Evolutionary conservation across 2,888 invertebrate genomes (phyloP), one percentile per base, ranked within the genome.

Genomic region (Phyto melanocephala): DNA sequence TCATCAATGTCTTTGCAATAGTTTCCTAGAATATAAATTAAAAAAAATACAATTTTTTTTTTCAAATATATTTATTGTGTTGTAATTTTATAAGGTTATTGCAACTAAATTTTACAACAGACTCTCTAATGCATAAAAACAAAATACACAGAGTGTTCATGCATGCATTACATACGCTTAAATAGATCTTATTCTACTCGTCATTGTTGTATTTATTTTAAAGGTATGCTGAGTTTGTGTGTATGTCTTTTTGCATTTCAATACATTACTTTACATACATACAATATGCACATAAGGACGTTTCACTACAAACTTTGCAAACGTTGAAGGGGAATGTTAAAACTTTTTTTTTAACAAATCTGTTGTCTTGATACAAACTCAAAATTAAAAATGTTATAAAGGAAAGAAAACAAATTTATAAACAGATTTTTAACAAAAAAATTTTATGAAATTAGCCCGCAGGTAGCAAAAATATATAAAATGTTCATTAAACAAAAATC

Each of bases 1-100:
- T 65, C 58, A 56, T 79, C 65, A 65, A 71, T 79, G 78, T 65
- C 78, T 72, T 67, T 67, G 60, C 72, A 80, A 67, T 74, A 62
- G 60, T 68, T 80, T 80, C 79, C 79, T 74, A 80, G 52, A 68
- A 80, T 42, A 54, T 42, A 65, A n/a, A 22, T 74, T 40, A n/a
- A n/a, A n/a, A 28, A 28, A 28, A 28, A 5, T 28, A 5, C 28
- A 13, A n/a, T 13, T 24, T 15, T 11, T 15, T 20, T 54, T 10
- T 50, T 60, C 7, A 17, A 42, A 28, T 15, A 15, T 22, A 67
- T 47, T 58, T 58, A 77, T 77, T 77, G 54, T 80, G 72, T 72
- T 65, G 60, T 67, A 72, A 79, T 67, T 62, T 65, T 63, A 17
- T 65, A 58, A 52, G 65, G 72, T 67, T 79, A 79, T 72, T 79